Base-by-base conservation (phyloP, 2,797 vertebrate genomes). In the Yasuhikotakia modesta region DNA sequence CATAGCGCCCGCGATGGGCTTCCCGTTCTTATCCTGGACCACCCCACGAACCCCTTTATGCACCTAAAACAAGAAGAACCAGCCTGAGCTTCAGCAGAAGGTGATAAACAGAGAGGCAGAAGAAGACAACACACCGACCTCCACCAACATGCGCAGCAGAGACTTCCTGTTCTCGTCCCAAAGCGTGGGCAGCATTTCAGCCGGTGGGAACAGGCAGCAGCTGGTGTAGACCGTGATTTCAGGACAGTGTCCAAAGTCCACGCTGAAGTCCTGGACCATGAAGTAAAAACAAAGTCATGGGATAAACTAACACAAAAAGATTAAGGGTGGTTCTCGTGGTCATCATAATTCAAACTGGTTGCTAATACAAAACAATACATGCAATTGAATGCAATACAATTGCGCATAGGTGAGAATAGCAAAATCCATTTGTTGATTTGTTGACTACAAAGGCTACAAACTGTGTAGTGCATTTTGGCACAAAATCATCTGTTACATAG, bases 191-290 rank as follows among this genome's bases (percentile, higher is more conserved):
- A 99, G 94, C 73, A 96, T 94, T 22, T 93, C 93, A 11, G 92
- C 91, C 0, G 91, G 87, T 0, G 98, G 98, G 82, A 96, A 99
- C 73, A 94, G 90, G 82, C 98, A 99, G 92, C 98, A 99, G 89
- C 96, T 92, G 0, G 95, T 97, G 22, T 98, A 99, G 27, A 97
- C 96, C 0, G 96, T 99, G 90, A 99, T 97, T 91, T 99, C 98
- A 0, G 98, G 98, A 89, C 98, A 99, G 55, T 95, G 96, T 46
- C 97, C 98, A 81, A 96, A 96, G 2, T 90, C 94, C 85, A 97
- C 89, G 0, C 96, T 99, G 88, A 96, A 99, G 89, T 99, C 98
- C 98, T 99, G 73, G 52, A 87, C 89, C 64, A 57, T 3, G 50
- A 45, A 52, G 13, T 68, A n/a, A 0, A 6, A 50, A n/a, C 22